A percentile compares a stretch with the other conserved stretches of the same genome.
Evolutionary conservation across 2,888 invertebrate genomes (phyloP).

Genomic region (Synanthedon vespiformis): DNA sequence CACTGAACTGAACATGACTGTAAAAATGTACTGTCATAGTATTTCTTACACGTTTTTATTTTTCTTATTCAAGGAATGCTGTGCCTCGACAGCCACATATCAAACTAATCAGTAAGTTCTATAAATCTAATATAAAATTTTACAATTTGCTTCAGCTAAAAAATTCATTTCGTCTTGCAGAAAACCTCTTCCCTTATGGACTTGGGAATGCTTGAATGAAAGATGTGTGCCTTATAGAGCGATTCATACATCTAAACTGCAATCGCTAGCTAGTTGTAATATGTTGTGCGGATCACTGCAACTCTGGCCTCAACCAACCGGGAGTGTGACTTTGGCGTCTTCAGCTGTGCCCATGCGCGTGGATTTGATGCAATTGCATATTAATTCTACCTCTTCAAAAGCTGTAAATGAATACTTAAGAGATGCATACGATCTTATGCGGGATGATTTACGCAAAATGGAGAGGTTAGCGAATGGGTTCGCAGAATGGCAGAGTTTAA

Average conservation of each 20-base stretch:
- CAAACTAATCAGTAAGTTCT: neutral
- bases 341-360: constrained; percentile 72
- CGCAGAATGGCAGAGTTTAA: constrained; percentile 46
- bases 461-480: constrained; percentile 38
- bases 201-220: constrained; percentile 77
- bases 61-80: too few species aligned
- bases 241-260: constrained; percentile 37
- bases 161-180: constrained; percentile 26
- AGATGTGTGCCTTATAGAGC: constrained; percentile 72
- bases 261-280: constrained; percentile 77
- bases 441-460: constrained; percentile 47
- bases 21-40: too few species aligned
- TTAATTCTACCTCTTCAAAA: constrained; percentile 30
- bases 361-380: constrained; percentile 59
- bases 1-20: too few species aligned
- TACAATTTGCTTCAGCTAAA: neutral
- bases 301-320: constrained; percentile 83
- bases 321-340: constrained; percentile 72
- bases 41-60: too few species aligned
- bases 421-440: constrained; percentile 58
- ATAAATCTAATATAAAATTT: neutral
- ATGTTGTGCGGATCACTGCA: constrained; percentile 78
- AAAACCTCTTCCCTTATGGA: constrained; percentile 71
- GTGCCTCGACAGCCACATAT: neutral
- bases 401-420: constrained; percentile 37